phyloP scores from a whole-genome alignment of 2,888 invertebrate species.

The Epsilonema sp. region DNA sequence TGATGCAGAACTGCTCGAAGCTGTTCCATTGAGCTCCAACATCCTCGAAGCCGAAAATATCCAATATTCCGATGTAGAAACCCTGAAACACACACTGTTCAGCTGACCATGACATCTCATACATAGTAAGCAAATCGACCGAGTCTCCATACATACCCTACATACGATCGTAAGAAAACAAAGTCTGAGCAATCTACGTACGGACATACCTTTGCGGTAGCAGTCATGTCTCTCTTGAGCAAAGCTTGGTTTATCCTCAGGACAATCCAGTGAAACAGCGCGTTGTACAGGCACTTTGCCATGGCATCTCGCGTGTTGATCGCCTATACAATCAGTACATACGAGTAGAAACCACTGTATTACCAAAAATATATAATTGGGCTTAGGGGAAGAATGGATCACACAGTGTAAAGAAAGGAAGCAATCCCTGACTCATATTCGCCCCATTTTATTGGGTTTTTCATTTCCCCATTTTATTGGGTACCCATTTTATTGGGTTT shows the following conservation, averaged over 20 bases:
- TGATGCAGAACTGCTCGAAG: conserved; percentile 89
- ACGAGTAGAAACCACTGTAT: not conserved
- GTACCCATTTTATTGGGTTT: no score
- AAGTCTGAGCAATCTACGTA: not conserved
- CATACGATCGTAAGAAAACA: no score
- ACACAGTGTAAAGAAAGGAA: no score
- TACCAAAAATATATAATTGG: no score
- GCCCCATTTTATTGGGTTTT: no score
- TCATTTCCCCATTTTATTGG: no score
- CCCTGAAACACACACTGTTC: no score
- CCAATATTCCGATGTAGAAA: conserved; percentile 79
- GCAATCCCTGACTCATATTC: no score
- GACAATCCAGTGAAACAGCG: conserved; percentile 91
- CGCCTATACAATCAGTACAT: conserved; percentile 38
- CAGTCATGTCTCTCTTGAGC: conserved; percentile 33
- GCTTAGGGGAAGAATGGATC: no score
- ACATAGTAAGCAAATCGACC: not conserved
- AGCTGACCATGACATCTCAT: not conserved
- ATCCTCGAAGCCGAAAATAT: conserved; percentile 92
- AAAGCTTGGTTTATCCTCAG: conserved; percentile 83
- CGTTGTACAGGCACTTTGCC: conserved; percentile 88
- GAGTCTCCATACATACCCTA: no score
- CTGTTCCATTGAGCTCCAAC: conserved; percentile 48
- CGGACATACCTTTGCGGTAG: not conserved
- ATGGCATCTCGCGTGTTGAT: conserved; percentile 79